These are phyloP conservation scores for Hylomyscus alleni DNA, from an alignment of 2,797 vertebrate species.

Conservation along the genomic window DNA sequence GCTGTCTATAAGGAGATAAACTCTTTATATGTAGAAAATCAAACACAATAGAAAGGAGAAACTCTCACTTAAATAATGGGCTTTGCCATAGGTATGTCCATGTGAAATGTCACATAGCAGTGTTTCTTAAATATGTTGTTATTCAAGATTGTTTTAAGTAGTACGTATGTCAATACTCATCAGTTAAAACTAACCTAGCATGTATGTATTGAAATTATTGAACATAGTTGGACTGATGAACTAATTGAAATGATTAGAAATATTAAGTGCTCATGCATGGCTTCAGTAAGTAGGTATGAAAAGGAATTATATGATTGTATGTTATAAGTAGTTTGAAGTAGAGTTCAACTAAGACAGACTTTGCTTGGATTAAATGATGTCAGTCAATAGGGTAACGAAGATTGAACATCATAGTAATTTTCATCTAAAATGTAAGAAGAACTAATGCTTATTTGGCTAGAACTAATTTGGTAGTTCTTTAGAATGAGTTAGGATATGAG, in stretches of 20 bases:
- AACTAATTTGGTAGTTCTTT: not conserved
- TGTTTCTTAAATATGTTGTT: not conserved
- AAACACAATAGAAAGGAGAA: not conserved
- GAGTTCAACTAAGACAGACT: not conserved
- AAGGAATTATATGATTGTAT: not conserved
- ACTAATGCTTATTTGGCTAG: not conserved
- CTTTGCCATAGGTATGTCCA: not conserved
- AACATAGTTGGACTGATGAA: not conserved
- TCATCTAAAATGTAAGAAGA: not conserved
- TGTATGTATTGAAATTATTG: not conserved
- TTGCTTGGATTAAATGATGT: not conserved
- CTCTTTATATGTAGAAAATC: not conserved
- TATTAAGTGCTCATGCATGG: not conserved
- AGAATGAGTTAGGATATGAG: not conserved
- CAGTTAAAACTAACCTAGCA: not conserved
- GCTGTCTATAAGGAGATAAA: not conserved
- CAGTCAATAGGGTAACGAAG: not conserved
- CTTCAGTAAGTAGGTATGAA: not conserved
- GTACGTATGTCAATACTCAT: not conserved
- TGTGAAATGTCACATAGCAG: not conserved
- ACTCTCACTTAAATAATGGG: not conserved
- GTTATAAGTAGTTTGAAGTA: not conserved
- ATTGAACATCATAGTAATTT: not conserved
- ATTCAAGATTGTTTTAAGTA: not conserved
- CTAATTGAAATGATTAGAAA: not conserved